Conservation (phyloP, 2,888 invertebrate genomes). For the Cephus spinipes region DNA sequence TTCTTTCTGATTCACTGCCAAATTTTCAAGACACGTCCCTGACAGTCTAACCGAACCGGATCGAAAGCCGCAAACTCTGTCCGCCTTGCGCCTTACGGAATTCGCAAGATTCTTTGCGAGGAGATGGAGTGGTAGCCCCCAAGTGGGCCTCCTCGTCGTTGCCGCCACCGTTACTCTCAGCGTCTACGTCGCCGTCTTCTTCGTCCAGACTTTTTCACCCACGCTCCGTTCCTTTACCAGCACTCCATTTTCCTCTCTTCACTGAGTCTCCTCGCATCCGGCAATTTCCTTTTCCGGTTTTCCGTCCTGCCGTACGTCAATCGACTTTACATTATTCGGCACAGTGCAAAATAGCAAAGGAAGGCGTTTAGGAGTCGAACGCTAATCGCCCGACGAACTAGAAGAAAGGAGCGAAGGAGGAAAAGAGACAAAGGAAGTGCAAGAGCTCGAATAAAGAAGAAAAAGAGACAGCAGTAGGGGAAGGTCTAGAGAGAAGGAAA, state of each 20-base stretch:
- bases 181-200: too few species aligned
- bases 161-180: slow-evolving; percentile 25
- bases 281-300: not conserved
- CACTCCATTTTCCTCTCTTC: not conserved
- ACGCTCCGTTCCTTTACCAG: too few species aligned
- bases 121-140: not conserved
- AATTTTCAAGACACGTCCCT: not conserved
- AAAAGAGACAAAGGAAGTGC: not conserved
- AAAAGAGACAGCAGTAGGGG: not conserved
- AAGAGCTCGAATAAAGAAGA: not conserved
- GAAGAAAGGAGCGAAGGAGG: not conserved
- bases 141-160: slow-evolving; percentile 13
- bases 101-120: not conserved
- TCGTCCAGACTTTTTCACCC: too few species aligned
- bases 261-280: not conserved
- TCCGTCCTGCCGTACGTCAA: not conserved
- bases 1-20: not conserved
- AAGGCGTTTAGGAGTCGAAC: not conserved
- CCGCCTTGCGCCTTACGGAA: not conserved
- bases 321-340: not conserved
- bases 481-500: not conserved
- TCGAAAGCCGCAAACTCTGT: not conserved
- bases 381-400: not conserved
- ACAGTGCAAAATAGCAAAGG: not conserved
- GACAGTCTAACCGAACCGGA: not conserved